Evolutionary conservation across 2,888 invertebrate genomes (phyloP).

Genomic region (Coelopa pilipes): DNA sequence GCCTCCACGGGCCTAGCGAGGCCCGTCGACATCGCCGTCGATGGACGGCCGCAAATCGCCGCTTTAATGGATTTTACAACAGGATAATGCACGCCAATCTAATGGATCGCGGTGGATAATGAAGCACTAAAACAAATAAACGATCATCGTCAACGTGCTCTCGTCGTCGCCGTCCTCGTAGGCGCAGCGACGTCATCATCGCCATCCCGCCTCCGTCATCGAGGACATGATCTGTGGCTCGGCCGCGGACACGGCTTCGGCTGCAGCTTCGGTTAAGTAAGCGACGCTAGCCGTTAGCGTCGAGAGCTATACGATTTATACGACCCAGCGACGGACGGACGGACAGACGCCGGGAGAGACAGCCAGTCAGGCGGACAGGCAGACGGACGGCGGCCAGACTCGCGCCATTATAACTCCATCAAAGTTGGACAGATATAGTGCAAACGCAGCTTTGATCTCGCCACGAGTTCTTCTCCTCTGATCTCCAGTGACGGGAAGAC

Average conservation of each 20-base stretch:
- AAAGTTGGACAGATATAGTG: constrained; percentile 28
- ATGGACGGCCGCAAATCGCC: constrained; percentile 11
- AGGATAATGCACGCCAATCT: constrained; percentile 34
- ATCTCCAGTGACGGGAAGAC: not conserved
- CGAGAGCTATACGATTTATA: constrained; percentile 14
- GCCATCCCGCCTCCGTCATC: constrained; percentile 1
- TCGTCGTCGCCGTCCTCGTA: not conserved
- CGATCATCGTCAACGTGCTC: constrained; percentile 28
- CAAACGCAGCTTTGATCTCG: constrained; percentile 22
- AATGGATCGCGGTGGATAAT: constrained; percentile 27
- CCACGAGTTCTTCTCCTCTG: not conserved
- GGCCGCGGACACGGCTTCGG: not conserved
- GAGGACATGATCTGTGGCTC: not conserved
- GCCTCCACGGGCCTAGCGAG: not conserved
- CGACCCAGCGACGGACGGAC: constrained; percentile 1
- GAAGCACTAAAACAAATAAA: constrained; percentile 36
- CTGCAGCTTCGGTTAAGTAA: not conserved
- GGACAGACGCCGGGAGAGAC: not conserved
- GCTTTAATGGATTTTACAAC: constrained; percentile 33
- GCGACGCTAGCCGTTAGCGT: constrained; percentile 30
- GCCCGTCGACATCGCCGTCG: not conserved
- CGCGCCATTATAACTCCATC: constrained; percentile 34
- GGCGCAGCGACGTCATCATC: constrained; percentile 8
- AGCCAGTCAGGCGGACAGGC: constrained; percentile 8
- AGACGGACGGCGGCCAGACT: constrained; percentile 14